Evolutionary conservation across 1,140 invertebrate genomes (phyloP).

Genomic region (Glossosoma conforme): DNA sequence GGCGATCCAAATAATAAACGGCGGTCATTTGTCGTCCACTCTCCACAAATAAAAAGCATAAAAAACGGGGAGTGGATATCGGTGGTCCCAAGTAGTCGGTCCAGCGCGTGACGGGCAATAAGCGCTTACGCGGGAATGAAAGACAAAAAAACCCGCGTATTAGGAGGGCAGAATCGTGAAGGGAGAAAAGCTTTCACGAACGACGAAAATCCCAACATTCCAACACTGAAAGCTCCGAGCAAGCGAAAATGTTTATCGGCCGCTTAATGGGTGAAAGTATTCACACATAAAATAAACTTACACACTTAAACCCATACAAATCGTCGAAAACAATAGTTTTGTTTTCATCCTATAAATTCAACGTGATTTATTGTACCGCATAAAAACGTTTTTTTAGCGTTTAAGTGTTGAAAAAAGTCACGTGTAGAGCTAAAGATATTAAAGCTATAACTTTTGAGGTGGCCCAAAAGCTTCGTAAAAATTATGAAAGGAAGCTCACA

Average conservation of each 20-base stretch:
- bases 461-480: conserved; percentile 14
- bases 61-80: conserved; percentile 30
- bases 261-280: conserved; percentile 24
- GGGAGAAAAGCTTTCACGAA: conserved; percentile 14
- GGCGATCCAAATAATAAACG: conserved; percentile 31
- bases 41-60: conserved; percentile 28
- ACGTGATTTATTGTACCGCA: background rate
- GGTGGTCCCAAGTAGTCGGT: conserved; percentile 11
- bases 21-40: conserved; percentile 31
- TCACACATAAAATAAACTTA: conserved; percentile 21
- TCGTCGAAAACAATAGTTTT: conserved; percentile 20
- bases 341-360: conserved; percentile 7
- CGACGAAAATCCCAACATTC: conserved; percentile 19
- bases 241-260: conserved; percentile 31
- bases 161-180: conserved; percentile 18
- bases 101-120: conserved; percentile 29
- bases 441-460: conserved; percentile 18
- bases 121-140: conserved; percentile 27
- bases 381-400: background rate
- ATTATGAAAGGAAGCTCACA: conserved; percentile 18
- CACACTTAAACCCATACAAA: conserved; percentile 11
- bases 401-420: background rate
- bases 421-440: conserved; percentile 13
- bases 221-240: conserved; percentile 24
- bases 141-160: conserved; percentile 26